phyloP scores from a whole-genome alignment of 2,113 vertebrate genomes.

The Leucopsar rothschildi region DNA sequence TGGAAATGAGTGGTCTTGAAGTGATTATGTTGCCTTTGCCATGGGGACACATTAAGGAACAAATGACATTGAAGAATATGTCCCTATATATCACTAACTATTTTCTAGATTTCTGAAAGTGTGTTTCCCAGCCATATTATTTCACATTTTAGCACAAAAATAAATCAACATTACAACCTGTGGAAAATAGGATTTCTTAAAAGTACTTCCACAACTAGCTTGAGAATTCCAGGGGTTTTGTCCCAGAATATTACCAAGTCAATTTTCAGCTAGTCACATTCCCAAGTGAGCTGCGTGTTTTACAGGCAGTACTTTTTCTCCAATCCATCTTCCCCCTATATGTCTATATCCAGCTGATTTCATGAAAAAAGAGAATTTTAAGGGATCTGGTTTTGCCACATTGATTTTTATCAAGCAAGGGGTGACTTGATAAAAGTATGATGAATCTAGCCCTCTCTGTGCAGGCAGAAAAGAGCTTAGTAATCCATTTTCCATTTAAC shows the following conservation, averaged over 20 bases:
- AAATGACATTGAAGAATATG: conserved; percentile 37
- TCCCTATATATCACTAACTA: conserved; percentile 41
- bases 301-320: background rate
- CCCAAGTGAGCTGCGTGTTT: background rate
- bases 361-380: background rate
- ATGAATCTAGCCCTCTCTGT: background rate
- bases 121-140: background rate
- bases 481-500: background rate
- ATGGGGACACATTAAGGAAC: background rate
- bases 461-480: background rate
- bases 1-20: background rate
- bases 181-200: conserved; percentile 29
- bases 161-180: conserved; percentile 48
- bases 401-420: background rate
- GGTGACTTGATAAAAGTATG: background rate
- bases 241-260: conserved; percentile 23
- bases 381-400: background rate
- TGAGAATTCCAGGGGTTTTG: conserved; percentile 12
- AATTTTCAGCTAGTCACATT: conserved; percentile 2
- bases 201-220: background rate
- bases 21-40: conserved; percentile 16
- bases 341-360: background rate
- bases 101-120: conserved; percentile 33
- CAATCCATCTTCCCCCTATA: background rate
- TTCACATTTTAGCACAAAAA: conserved; percentile 38